Evolutionary conservation across 2,888 invertebrate species (phyloP), one percentile per base, ranked within the genome.

Genomic region (Ectemnius continuus): DNA sequence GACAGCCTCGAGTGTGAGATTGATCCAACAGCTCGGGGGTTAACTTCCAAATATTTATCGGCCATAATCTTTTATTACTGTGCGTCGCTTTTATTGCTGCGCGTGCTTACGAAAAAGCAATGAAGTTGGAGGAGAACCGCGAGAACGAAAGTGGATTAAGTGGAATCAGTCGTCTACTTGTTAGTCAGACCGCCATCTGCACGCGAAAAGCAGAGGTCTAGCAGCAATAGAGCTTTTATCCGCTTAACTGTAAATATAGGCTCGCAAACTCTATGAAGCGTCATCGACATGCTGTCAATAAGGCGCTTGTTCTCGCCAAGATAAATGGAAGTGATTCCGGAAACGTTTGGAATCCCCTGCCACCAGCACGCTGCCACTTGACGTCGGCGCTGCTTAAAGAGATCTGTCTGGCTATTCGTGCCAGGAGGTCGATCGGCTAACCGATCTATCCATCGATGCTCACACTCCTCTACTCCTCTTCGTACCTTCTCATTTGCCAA

Each of bases 331-430:
- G 61, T 36, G 45, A 45, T 48, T 14, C 66, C 64, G 70, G 52
- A 73, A 70, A 78, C 45, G 61, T 48, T 62, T 56, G 26, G 61
- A 68, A 66, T 62, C 57, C 58, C 23, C 47, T 59, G 58, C 13
- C n/a, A 63, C 23, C 28, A 16, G 45, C n/a, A 47, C 16, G 45
- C 59, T 26, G 26, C 48, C 28, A 65, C 56, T 61, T 57, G 58
- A 70, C 47, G 28, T 26, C 62, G 28, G 48, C 52, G 68, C 72
- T 70, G 67, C 46, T 14, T 64, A 70, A 74, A 76, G 70, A 81
- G 74, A 74, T 81, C 69, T 64, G 58, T 75, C 45, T 83, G 79
- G 67, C 82, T 82, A 86, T 85, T 80, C 85, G 76, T 82, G 82
- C 81, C 80, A 83, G 80, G 80, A 83, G 84, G 81, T 84, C 85